Base-by-base conservation (phyloP, 2,797 vertebrate genomes). In the Pseudopleuronectes americanus region DNA sequence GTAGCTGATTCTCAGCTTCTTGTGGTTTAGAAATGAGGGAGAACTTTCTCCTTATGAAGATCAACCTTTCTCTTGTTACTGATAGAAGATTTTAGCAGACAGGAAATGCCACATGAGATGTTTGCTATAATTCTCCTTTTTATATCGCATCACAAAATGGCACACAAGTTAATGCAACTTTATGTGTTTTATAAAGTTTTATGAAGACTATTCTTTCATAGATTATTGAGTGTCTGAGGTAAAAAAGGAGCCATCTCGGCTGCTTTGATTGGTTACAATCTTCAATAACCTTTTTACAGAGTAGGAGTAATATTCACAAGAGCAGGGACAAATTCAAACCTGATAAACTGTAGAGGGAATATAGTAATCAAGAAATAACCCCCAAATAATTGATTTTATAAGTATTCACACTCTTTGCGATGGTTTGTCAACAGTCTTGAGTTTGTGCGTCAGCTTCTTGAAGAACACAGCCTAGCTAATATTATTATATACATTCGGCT, bases 221-320 rank as follows among this genome's bases (percentile, higher is more conserved):
- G 9, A 64, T 81, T 62, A 72, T 80, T 73, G 47, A 77, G 51
- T 83, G 23, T 80, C 75, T 47, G 22, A 43, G 41, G 2, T 33
- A 2, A 8, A 33, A 43, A 3, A 43, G 41, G 41, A 43, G 41
- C 41, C 41, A 16, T 43, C 41, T 16, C 12, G 4, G 0, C 12
- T 41, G 38, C 8, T 41, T 41, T 41, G 38, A 1, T 8, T 33
- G 2, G 24, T 53, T 23, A 22, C 38, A 53, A 43, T 19, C 22
- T 61, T 63, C 17, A 69, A 45, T 31, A 36, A 75, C 31, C 23
- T 61, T 26, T 57, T 45, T 53, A 7, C n/a, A 26, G 4, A 19
- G 51, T 48, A 48, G 31, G 66, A 22, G 22, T 31, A 69, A 69
- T 66, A 9, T 53, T 16, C 31, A 51, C 28, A 23, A 24, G 49